Evolutionary conservation across 2,797 vertebrate species (phyloP).

Genomic region (Alcedo quadribrachys): DNA sequence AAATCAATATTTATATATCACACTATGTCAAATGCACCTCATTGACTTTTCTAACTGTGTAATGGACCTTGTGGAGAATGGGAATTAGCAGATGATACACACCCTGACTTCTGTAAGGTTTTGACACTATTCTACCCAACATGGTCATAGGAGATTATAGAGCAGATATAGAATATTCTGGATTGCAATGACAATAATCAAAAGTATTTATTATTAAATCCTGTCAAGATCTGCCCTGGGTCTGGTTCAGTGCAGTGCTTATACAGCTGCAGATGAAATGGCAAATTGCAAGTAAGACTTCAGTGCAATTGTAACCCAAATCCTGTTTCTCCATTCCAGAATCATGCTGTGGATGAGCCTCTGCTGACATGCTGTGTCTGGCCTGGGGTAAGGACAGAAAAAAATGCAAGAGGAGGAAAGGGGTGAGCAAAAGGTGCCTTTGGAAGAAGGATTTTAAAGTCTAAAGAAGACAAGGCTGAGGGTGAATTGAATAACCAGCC

Average conservation of each 20-base stretch:
- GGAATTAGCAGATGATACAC: not conserved
- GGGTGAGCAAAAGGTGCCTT: not conserved
- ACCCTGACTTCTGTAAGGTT: slow-evolving; percentile 14
- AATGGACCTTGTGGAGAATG: slow-evolving; percentile 11
- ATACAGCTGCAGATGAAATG: not conserved
- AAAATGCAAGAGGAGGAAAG: not conserved
- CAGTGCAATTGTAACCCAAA: not conserved
- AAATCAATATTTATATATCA: slow-evolving; percentile 57
- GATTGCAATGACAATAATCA: not conserved
- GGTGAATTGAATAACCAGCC: not conserved
- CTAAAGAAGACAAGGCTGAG: not conserved
- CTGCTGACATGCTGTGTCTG: not conserved
- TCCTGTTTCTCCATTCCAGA: not conserved
- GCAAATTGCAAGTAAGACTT: not conserved
- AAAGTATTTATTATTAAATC: not conserved
- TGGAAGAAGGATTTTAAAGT: not conserved
- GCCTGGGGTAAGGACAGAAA: not conserved
- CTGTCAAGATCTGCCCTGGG: not conserved
- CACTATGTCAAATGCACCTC: slow-evolving; percentile 17
- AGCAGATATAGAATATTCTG: not conserved
- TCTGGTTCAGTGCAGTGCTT: not conserved
- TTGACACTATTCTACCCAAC: not conserved
- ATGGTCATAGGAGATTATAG: not conserved
- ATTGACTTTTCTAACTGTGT: slow-evolving; percentile 25
- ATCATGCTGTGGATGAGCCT: not conserved